phyloP scores from a whole-genome alignment of 2,888 invertebrate genomes.

The Cantharis flavilabris region DNA sequence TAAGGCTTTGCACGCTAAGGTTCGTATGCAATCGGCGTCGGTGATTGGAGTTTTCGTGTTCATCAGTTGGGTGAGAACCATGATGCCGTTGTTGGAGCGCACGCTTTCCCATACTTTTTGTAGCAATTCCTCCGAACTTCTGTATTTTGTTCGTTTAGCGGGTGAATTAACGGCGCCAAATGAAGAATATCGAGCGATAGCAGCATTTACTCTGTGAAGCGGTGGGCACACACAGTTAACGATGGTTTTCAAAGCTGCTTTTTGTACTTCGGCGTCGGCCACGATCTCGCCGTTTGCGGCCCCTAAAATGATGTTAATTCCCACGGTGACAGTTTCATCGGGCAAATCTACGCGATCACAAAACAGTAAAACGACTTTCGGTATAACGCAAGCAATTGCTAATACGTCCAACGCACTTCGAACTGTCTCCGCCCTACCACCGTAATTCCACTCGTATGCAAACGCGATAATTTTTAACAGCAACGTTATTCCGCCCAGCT shows the following conservation, averaged over 20 bases:
- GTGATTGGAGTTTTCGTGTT: slow-evolving; percentile 93
- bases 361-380: slow-evolving; percentile 72
- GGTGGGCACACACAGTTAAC: slow-evolving; percentile 95
- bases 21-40: slow-evolving; percentile 93
- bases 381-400: slow-evolving; percentile 87
- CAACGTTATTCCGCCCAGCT: slow-evolving; percentile 80
- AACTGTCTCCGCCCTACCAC: slow-evolving; percentile 84
- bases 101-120: slow-evolving; percentile 95
- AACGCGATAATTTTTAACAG: slow-evolving; percentile 86
- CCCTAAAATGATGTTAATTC: slow-evolving; percentile 76
- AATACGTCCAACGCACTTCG: slow-evolving; percentile 84
- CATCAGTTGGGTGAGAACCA: slow-evolving; percentile 89
- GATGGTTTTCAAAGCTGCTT: slow-evolving; percentile 86
- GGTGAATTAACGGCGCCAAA: slow-evolving; percentile 53
- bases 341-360: slow-evolving; percentile 78
- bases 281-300: slow-evolving; percentile 92
- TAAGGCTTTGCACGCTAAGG: slow-evolving; percentile 89
- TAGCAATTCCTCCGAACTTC: slow-evolving; percentile 82
- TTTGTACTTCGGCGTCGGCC: slow-evolving; percentile 89
- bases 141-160: slow-evolving; percentile 67
- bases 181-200: slow-evolving; percentile 57
- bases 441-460: slow-evolving; percentile 91
- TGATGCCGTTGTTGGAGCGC: slow-evolving; percentile 93
- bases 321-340: slow-evolving; percentile 77
- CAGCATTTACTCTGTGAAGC: slow-evolving; percentile 71